Evolutionary conservation across 2,797 vertebrate species (phyloP), one percentile per base, ranked within the genome.

Genomic region (Halcyon leucocephala): DNA sequence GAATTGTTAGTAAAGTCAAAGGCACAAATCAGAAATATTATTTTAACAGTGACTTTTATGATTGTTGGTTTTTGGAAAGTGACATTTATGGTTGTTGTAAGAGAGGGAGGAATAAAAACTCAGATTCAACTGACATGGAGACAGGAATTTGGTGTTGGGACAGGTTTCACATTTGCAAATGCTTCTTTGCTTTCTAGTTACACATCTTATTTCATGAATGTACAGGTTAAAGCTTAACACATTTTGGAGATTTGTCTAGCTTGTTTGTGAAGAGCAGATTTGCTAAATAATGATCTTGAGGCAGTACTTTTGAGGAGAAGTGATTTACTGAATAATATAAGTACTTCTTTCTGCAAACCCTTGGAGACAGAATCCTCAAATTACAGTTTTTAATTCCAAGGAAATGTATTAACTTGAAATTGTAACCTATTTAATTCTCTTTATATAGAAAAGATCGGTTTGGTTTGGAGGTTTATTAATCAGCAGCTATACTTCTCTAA

Each of bases 351-450:
- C 46, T 86, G 78, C 44, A 90, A 77, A 65, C 94, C 76, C 74
- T 88, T 76, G 41, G 60, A 69, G 86, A 64, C 61, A 54, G 70
- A 70, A 51, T 90, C 94, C 88, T 95, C 26, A 86, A 92, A 91
- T 93, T 87, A 73, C 26, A 25, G 21, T 93, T 93, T 83, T 51
- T 76, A 67, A 58, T 80, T 96, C 72, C 64, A 77, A 70, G 61
- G 62, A 93, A 86, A 69, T 93, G 64, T 7, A 4, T 58, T 48
- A 61, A 76, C 71, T 52, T 86, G 64, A 97, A 96, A 70, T 61
- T 78, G 48, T 71, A 80, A 72, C 60, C 52, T 41, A 24, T 80
- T 96, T 70, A 92, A 48, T 95, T 92, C 16, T 62, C 29, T 90
- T 94, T 79, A 48, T 69, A 35, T 1, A 4, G 41, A 55, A 77